These are phyloP conservation scores for Barypeithes pellucidus DNA, from an alignment of 2,888 invertebrate species.

Conservation along the genomic window DNA sequence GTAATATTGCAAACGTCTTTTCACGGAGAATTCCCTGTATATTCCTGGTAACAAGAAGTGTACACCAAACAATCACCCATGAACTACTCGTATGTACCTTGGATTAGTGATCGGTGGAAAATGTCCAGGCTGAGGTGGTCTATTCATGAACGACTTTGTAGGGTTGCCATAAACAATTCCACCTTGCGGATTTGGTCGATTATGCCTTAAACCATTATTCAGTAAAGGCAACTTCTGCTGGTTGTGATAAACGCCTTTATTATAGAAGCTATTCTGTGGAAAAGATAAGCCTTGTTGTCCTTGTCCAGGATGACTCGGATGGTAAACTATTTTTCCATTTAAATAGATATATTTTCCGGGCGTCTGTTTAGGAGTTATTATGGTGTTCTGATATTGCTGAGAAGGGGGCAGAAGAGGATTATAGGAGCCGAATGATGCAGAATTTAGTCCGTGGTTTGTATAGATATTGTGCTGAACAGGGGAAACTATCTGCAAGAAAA, in stretches of 20 bases:
- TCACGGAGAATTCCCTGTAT: no score
- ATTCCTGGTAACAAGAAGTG: no score
- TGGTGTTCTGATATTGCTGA: slow-evolving; percentile 33
- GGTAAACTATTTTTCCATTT: slow-evolving; percentile 61
- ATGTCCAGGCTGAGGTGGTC: slow-evolving; percentile 46
- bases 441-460: slow-evolving; percentile 59
- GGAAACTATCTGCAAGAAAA: slow-evolving; percentile 51
- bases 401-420: slow-evolving; percentile 32
- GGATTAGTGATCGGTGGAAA: slow-evolving; percentile 53
- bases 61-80: no score
- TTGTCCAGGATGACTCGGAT: slow-evolving; percentile 50
- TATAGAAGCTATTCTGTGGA: slow-evolving; percentile 34
- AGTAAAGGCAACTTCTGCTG: slow-evolving; percentile 54
- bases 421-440: slow-evolving; percentile 42
- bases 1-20: no score
- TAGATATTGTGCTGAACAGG: slow-evolving; percentile 62
- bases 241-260: slow-evolving; percentile 46
- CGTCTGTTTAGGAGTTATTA: slow-evolving; percentile 50
- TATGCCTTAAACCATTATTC: slow-evolving; percentile 22
- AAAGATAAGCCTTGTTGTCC: slow-evolving; percentile 15
- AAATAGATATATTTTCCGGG: slow-evolving; percentile 62
- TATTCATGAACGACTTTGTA: slow-evolving; percentile 26
- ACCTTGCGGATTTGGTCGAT: slow-evolving; percentile 7
- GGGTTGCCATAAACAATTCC: slow-evolving; percentile 9
- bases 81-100: no score